These are phyloP conservation scores for Willowsia nigromaculata DNA, from an alignment of 2,888 invertebrate genomes.

Conservation along the genomic window DNA sequence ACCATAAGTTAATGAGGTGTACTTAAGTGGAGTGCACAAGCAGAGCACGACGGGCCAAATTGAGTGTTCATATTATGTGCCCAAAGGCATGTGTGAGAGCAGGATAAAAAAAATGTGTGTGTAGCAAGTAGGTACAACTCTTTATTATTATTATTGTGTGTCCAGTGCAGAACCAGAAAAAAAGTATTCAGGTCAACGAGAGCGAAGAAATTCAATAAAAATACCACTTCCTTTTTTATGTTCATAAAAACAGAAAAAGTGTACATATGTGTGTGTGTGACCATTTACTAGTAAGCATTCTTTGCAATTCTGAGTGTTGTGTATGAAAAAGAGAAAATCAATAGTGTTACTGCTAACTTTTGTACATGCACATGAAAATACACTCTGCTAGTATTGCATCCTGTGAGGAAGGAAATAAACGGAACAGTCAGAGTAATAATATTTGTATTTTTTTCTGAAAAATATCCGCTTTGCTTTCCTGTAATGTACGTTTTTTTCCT, in stretches of 20 bases:
- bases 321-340: neutral
- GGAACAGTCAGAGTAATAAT: constrained; percentile 22
- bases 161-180: constrained; percentile 22
- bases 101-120: neutral
- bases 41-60: neutral
- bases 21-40: constrained; percentile 7
- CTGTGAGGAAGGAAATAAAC: neutral
- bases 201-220: constrained; percentile 48
- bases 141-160: constrained; percentile 36
- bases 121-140: neutral
- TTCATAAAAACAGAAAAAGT: neutral
- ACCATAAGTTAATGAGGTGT: constrained; percentile 40
- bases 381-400: neutral
- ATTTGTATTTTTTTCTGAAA: constrained; percentile 26
- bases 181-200: constrained; percentile 46
- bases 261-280: neutral
- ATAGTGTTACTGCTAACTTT: neutral
- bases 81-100: neutral
- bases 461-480: neutral
- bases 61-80: constrained; percentile 4
- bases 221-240: constrained; percentile 37
- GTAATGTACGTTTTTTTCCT: neutral
- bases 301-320: neutral
- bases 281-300: neutral
- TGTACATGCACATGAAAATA: neutral